Base-by-base conservation (phyloP, 2,797 vertebrate species). In the Linurgus olivaceus region DNA sequence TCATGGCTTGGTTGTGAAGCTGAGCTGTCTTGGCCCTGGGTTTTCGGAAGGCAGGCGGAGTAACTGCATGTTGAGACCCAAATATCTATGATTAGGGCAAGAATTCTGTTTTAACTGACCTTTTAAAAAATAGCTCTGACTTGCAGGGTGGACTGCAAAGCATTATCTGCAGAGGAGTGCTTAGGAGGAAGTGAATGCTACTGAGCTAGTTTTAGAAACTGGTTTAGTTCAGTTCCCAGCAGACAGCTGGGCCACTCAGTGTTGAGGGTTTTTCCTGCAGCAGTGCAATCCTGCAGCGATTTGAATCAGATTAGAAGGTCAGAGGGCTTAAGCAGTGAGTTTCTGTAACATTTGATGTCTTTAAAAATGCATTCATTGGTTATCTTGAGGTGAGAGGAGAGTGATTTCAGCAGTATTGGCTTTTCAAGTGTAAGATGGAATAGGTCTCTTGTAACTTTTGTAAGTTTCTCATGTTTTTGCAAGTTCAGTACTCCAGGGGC, bases 161-260 rank as follows among this genome's bases (percentile, higher is more conserved):
- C 58, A 12, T 86, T 91, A 74, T 83, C 33, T 8, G 7, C 37
- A 35, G 68, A 44, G 57, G 47, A 82, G 65, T 40, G 11, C 65
- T 91, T 71, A 61, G 65, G 65, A 92, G 78, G 90, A 91, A 93
- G 76, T 94, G 89, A 93, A 86, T 59, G 78, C 66, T 90, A 94
- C 58, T 57, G 72, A 90, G 79, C 87, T 88, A 70, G 94, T 96
- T 96, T 84, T 86, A 90, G 85, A 85, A 96, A 93, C 87, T 91
- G 61, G 89, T 94, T 94, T 94, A 88, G 72, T 87, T 96, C 85
- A 59, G 66, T 87, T 93, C 86, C 80, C 84, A 89, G 80, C 63
- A 92, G 71, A 42, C 71, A 79, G 45, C 84, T 93, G 84, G 75
- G 52, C 33, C 65, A 80, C 24, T 63, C 79, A 35, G 21, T 20